Evolutionary conservation across 2,113 vertebrate genomes (phyloP).

Genomic region (Laterallus jamaicensis): DNA sequence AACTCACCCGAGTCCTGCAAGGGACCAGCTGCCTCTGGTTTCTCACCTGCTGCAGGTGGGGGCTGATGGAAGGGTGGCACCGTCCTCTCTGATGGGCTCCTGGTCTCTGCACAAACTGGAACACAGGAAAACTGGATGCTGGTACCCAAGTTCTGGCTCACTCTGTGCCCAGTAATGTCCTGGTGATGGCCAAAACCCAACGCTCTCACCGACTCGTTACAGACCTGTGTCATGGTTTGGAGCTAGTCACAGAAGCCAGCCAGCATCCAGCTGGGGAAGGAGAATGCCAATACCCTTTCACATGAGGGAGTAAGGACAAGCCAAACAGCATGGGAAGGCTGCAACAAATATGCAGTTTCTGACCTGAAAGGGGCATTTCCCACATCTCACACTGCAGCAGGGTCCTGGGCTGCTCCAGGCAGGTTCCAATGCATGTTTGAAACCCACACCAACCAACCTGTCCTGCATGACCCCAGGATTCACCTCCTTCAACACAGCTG

Average conservation of each 20-base stretch:
- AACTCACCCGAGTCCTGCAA: not conserved
- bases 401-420: not conserved
- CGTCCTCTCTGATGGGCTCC: not conserved
- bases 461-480: not conserved
- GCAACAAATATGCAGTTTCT: not conserved
- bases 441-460: fast-evolving
- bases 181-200: fast-evolving
- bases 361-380: not conserved
- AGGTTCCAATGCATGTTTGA: not conserved
- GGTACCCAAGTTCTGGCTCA: not conserved
- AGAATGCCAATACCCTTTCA: not conserved
- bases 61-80: not conserved
- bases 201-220: not conserved
- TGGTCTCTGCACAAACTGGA: not conserved
- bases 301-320: not conserved
- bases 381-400: not conserved
- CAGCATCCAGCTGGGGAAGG: not conserved
- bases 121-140: not conserved
- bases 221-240: fast-evolving
- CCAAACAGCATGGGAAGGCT: not conserved
- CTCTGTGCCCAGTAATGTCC: not conserved
- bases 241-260: not conserved
- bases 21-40: not conserved
- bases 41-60: fast-evolving
- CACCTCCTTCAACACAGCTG: not conserved